Evolutionary conservation across 2,113 vertebrate genomes (phyloP).

Genomic region (Vireo altiloquus): DNA sequence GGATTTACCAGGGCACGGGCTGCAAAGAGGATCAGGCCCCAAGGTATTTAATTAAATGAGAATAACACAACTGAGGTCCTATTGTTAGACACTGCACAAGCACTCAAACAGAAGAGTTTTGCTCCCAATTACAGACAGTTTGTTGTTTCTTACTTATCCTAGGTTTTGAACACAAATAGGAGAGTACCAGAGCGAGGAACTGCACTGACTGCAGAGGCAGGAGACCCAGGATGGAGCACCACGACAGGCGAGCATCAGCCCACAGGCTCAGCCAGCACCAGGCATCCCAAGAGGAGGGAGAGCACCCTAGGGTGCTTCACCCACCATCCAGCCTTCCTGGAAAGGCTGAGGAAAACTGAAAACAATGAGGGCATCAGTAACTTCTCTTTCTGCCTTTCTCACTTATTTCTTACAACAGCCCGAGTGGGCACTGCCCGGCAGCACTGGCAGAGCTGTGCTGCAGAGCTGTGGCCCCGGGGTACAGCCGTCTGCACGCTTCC

Average conservation of each 20-base stretch:
- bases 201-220: neutral
- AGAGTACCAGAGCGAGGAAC: neutral
- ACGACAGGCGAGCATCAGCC: accelerated
- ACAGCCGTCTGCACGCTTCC: accelerated
- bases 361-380: accelerated
- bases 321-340: neutral
- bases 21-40: slow-evolving; percentile 14
- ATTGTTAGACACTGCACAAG: neutral
- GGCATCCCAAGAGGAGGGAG: neutral
- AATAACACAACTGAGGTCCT: neutral
- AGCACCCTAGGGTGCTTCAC: neutral
- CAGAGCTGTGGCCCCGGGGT: neutral
- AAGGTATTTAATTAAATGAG: neutral
- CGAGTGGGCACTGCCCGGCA: accelerated
- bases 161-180: neutral
- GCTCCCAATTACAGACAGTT: neutral
- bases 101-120: neutral
- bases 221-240: accelerated
- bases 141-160: neutral
- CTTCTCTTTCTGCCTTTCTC: neutral
- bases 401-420: neutral
- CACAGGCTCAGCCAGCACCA: neutral
- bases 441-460: neutral
- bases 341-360: neutral
- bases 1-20: neutral